Evolutionary conservation across 2,113 vertebrate genomes (phyloP).

Genomic region (Scomber scombrus): DNA sequence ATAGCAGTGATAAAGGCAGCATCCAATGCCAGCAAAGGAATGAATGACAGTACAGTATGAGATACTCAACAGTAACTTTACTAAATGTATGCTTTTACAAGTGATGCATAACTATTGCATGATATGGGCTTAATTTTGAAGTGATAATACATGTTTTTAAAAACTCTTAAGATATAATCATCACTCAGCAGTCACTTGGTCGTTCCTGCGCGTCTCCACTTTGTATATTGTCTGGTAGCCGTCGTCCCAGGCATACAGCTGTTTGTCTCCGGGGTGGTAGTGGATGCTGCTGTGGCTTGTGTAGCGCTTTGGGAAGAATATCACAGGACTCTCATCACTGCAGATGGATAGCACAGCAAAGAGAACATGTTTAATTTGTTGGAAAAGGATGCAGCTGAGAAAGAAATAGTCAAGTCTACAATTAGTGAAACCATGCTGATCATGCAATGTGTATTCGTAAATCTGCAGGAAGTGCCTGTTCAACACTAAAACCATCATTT

Average conservation of each 20-base stretch:
- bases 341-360: neutral
- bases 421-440: no score
- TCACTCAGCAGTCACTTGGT: slow-evolving; percentile 28
- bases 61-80: neutral
- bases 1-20: slow-evolving; percentile 20
- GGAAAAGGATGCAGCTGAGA: neutral
- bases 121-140: neutral
- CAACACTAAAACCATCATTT: no score
- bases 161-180: neutral
- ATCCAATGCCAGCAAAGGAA: slow-evolving; percentile 59
- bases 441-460: no score
- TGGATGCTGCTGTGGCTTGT: slow-evolving; percentile 90
- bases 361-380: neutral
- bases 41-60: slow-evolving; percentile 16
- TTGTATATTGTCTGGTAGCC: slow-evolving; percentile 94
- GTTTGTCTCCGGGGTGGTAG: slow-evolving; percentile 91
- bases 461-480: no score
- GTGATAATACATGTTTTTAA: neutral
- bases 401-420: neutral
- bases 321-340: slow-evolving; percentile 74
- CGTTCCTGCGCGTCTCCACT: slow-evolving; percentile 81
- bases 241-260: slow-evolving; percentile 95
- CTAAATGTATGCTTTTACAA: neutral
- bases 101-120: neutral
- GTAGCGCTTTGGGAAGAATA: slow-evolving; percentile 91